A percentile compares a stretch with the other conserved stretches of the same genome.
Evolutionary conservation across 2,888 invertebrate species (phyloP).

Genomic region (Eugnorisma glareosa): DNA sequence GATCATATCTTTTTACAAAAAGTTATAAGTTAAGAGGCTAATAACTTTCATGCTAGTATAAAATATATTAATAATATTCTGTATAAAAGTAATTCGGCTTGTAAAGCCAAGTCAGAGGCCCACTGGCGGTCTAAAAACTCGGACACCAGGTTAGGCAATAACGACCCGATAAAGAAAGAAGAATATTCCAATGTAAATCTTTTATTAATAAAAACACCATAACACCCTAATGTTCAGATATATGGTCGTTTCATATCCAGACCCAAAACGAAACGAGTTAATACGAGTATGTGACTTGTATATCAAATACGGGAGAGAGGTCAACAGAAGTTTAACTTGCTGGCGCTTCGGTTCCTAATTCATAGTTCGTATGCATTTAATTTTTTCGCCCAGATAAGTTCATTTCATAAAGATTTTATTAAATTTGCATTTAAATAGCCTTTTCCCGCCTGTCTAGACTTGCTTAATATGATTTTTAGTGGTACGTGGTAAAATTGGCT

Average conservation of each 20-base stretch:
- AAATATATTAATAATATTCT: too few species aligned
- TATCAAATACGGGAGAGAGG: slow-evolving; percentile 3
- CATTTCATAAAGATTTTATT: slow-evolving; percentile 1
- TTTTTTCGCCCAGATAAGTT: slow-evolving; percentile 8
- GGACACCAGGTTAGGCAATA: too few species aligned
- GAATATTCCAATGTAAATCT: too few species aligned
- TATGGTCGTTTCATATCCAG: slow-evolving; percentile 27
- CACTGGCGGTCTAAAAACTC: too few species aligned
- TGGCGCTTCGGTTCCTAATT: slow-evolving; percentile 15
- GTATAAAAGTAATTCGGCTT: too few species aligned
- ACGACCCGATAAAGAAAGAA: too few species aligned
- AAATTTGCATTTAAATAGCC: slow-evolving; percentile 30
- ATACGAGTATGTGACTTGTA: slow-evolving; percentile 41
- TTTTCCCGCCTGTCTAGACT: slow-evolving; percentile 25
- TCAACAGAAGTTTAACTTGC: slow-evolving; percentile 22
- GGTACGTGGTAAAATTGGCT: not conserved
- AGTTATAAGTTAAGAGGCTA: too few species aligned
- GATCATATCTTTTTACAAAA: too few species aligned
- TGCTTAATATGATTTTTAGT: slow-evolving; percentile 6
- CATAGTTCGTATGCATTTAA: slow-evolving; percentile 12
- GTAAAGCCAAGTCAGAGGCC: too few species aligned
- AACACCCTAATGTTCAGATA: slow-evolving; percentile 19
- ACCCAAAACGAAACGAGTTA: not conserved
- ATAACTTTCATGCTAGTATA: too few species aligned
- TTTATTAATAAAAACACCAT: too few species aligned